Evolutionary conservation across 2,113 vertebrate species (phyloP).

Genomic region (Galemys pyrenaicus): DNA sequence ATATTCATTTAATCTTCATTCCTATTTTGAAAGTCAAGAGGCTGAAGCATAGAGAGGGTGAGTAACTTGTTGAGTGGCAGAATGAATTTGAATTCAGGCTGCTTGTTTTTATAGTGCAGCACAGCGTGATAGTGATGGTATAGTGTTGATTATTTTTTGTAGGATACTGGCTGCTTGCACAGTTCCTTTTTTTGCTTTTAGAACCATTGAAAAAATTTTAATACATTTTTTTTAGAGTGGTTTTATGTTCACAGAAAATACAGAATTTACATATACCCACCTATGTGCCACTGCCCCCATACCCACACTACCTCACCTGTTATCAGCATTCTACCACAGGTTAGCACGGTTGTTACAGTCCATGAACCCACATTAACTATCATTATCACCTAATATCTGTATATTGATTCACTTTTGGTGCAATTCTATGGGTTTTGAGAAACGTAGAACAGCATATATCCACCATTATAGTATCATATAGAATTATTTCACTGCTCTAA

Average conservation of each 20-base stretch:
- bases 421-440: background rate
- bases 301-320: background rate
- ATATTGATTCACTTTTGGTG: background rate
- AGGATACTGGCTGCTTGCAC: background rate
- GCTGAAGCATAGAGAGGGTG: background rate
- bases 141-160: constrained; percentile 5
- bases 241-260: background rate
- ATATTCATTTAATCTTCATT: constrained; percentile 17
- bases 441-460: background rate
- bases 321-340: background rate
- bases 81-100: background rate
- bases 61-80: background rate
- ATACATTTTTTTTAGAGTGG: background rate
- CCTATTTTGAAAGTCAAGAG: constrained; percentile 20
- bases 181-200: background rate
- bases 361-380: background rate
- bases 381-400: background rate
- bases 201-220: background rate
- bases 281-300: background rate
- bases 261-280: background rate
- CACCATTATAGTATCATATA: background rate
- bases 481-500: background rate
- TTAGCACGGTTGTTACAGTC: background rate
- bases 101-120: background rate
- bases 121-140: background rate